Percentiles rank a stretch among this genome's conserved stretches.
Evolutionary conservation across 1,140 invertebrate genomes (phyloP).

Genomic region (Pollicipes pollicipes): DNA sequence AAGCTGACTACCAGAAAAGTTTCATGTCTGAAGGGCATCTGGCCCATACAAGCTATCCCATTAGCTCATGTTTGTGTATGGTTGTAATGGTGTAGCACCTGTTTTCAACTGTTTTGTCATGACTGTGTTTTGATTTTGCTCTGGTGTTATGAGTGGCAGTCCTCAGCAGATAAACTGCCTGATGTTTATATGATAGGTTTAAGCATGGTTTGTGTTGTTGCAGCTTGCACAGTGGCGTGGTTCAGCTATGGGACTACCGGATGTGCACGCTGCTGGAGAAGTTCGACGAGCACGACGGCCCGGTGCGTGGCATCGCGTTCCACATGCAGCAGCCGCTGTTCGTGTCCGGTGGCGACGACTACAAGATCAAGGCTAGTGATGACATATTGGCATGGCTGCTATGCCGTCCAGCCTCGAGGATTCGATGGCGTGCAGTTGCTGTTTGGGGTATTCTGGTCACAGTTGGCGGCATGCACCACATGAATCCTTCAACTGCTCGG

Average conservation of each 20-base stretch:
- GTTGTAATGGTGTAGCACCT: not conserved
- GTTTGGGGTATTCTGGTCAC: too few species aligned
- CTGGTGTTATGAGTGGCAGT: not conserved
- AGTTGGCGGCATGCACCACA: too few species aligned
- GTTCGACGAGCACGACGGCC: constrained; percentile 99
- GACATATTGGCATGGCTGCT: constrained; percentile 3
- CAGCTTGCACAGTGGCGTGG: constrained; percentile 94
- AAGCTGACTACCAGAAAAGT: too few species aligned
- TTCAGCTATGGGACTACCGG: constrained; percentile 98
- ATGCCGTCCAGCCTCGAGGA: too few species aligned
- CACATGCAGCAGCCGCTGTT: constrained; percentile 96
- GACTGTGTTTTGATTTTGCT: not conserved
- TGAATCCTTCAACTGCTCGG: too few species aligned
- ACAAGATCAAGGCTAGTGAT: constrained; percentile 80
- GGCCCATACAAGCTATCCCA: not conserved
- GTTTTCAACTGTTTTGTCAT: constrained; percentile 5
- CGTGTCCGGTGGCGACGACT: constrained; percentile 97
- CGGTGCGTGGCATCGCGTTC: constrained; percentile 94
- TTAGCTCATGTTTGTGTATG: not conserved
- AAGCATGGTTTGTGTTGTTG: constrained; percentile 16
- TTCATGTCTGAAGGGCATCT: too few species aligned
- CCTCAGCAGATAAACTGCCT: constrained; percentile 2
- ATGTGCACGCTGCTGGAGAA: constrained; percentile 98
- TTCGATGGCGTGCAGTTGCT: too few species aligned
- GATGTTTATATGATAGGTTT: not conserved